Evolutionary conservation across 2,888 invertebrate genomes (phyloP).

Genomic region (Lasiommata megera): DNA sequence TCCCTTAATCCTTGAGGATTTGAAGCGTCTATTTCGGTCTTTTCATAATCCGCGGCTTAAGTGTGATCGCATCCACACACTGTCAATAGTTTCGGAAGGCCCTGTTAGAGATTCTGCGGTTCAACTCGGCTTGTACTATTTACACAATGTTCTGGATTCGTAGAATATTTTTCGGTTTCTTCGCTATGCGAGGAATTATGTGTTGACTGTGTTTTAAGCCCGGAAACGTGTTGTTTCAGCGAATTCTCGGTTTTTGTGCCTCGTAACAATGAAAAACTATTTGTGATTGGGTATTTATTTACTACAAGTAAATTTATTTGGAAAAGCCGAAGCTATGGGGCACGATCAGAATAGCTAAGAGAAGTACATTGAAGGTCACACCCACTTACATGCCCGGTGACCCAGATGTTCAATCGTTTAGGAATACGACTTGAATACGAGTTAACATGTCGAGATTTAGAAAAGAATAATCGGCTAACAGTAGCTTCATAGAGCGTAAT

Average conservation of each 20-base stretch:
- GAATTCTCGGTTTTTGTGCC: constrained; percentile 40
- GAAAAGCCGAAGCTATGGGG: no score
- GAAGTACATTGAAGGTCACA: no score
- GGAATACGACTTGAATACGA: no score
- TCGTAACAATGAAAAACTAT: constrained; percentile 13
- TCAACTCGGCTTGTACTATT: constrained; percentile 64
- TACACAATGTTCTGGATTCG: constrained; percentile 59
- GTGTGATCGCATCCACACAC: constrained; percentile 81
- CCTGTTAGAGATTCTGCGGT: constrained; percentile 76
- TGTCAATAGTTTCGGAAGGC: constrained; percentile 80
- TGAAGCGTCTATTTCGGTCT: constrained; percentile 80
- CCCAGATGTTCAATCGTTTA: no score
- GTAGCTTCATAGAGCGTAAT: no score
- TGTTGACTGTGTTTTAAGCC: constrained; percentile 51
- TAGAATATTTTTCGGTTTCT: constrained; percentile 72
- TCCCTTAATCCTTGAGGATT: constrained; percentile 79
- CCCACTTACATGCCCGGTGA: no score
- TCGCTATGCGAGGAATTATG: constrained; percentile 53
- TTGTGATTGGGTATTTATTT: not conserved
- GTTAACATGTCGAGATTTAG: no score
- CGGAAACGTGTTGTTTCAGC: constrained; percentile 52
- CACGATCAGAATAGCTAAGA: no score
- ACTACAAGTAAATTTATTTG: no score
- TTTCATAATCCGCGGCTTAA: constrained; percentile 79
- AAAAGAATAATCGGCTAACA: no score